Evolutionary conservation across 1,140 invertebrate genomes (phyloP).

Genomic region (Orchesella cincta): DNA sequence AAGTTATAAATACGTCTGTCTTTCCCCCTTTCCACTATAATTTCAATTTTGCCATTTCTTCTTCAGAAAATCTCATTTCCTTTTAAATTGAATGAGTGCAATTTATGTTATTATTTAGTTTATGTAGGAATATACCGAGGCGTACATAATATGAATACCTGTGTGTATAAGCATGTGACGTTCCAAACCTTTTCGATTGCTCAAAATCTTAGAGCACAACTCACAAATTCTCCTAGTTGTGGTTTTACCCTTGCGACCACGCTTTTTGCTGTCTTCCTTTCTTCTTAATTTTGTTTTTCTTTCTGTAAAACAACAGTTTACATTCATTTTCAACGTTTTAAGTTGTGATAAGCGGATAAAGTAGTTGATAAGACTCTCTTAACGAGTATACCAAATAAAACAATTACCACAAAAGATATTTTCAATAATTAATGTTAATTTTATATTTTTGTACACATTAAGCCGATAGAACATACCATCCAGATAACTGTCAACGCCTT

Average conservation of each 20-base stretch:
- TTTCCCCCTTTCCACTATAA: no score
- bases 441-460: not conserved
- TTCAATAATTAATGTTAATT: not conserved
- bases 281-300: not conserved
- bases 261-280: not conserved
- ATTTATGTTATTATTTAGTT: no score
- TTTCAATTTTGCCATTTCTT: no score
- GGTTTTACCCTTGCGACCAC: not conserved
- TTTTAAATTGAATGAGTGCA: not conserved
- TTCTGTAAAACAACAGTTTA: not conserved
- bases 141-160: not conserved
- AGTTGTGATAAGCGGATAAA: no score
- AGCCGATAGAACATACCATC: not conserved
- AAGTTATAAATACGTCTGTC: no score
- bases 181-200: not conserved
- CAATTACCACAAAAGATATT: not conserved
- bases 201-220: not conserved
- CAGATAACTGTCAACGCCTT: not conserved
- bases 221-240: not conserved
- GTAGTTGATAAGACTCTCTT: no score
- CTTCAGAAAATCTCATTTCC: not conserved
- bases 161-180: conserved; percentile 3
- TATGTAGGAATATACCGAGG: not conserved
- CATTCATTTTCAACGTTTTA: not conserved
- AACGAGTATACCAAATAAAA: not conserved